Evolutionary conservation across 2,113 vertebrate genomes (phyloP), one percentile per base, ranked within the genome.

Genomic region (Ascaphus truei): DNA sequence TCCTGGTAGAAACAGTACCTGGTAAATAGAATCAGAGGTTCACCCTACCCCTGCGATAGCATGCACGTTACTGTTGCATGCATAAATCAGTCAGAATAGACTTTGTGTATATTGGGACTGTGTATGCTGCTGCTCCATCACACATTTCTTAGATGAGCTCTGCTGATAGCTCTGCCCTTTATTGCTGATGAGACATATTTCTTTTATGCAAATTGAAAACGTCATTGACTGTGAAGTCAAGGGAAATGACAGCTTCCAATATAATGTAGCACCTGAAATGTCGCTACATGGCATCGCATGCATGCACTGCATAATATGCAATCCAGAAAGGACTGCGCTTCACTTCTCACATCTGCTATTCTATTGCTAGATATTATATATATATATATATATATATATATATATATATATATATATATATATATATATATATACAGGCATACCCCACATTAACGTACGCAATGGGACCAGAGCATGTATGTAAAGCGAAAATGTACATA

Each of bases 161-260:
- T 47, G 64, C 12, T 33, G 53, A 57, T 34, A 13, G 52, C 20
- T 68, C 39, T 68, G 53, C 53, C 52, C 64, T 68, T 68, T 68
- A 47, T 41, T 68, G 64, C 64, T 57, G 64, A 68, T 57, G 64
- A 68, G 64, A 68, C 64, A 65, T 18, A 57, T 53, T 57, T 57
- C 36, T 57, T 48, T 57, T 68, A 56, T 68, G 51, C 37, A 57
- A 68, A 68, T 57, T 13, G 52, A 20, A 43, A 57, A 58, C 53
- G 56, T 68, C 37, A 68, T 33, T 56, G 51, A 47, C 52, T 68
- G 39, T 68, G 30, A 30, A 67, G 52, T 57, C 36, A 27, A n/a
- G 4, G 33, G 52, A 68, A 31, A 68, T 68, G 64, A 68, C 64
- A 57, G 52, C 55, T 47, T 41, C 64, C 43, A 58, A 57, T 68